Conservation (phyloP, 2,888 invertebrate species). For the Branchipolynoe longqiensis region DNA sequence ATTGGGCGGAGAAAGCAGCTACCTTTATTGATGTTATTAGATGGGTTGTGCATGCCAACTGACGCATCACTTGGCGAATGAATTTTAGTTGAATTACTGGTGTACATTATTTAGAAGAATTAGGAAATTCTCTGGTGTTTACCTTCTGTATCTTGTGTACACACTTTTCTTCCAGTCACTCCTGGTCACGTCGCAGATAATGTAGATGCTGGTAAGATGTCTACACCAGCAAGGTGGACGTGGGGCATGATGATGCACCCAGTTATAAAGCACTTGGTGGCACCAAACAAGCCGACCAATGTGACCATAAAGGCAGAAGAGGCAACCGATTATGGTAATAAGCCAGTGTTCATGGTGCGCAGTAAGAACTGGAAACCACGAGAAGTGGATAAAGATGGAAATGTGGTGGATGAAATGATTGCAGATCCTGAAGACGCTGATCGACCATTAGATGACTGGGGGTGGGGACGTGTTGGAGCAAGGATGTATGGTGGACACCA, state of each 20-base stretch:
- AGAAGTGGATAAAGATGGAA: constrained; percentile 12
- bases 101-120: too few species aligned
- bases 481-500: constrained; percentile 8
- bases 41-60: too few species aligned
- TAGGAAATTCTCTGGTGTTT: too few species aligned
- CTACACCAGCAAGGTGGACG: neutral
- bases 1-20: too few species aligned
- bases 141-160: too few species aligned
- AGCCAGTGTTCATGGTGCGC: neutral
- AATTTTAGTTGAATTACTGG: too few species aligned
- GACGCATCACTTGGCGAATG: too few species aligned
- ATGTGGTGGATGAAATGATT: neutral
- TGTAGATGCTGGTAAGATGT: too few species aligned
- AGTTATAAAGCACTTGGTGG: neutral
- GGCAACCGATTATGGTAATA: neutral
- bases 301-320: neutral
- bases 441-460: neutral
- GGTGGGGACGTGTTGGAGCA: too few species aligned
- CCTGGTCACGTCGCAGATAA: neutral
- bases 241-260: constrained; percentile 23
- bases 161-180: constrained; percentile 5
- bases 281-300: neutral
- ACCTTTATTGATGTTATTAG: too few species aligned
- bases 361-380: constrained; percentile 30
- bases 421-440: neutral